A percentile compares a stretch with the other conserved stretches of the same genome.
These are phyloP conservation scores for Alligator sinensis DNA, from an alignment of 2,113 vertebrate genomes.

Conservation along the genomic window DNA sequence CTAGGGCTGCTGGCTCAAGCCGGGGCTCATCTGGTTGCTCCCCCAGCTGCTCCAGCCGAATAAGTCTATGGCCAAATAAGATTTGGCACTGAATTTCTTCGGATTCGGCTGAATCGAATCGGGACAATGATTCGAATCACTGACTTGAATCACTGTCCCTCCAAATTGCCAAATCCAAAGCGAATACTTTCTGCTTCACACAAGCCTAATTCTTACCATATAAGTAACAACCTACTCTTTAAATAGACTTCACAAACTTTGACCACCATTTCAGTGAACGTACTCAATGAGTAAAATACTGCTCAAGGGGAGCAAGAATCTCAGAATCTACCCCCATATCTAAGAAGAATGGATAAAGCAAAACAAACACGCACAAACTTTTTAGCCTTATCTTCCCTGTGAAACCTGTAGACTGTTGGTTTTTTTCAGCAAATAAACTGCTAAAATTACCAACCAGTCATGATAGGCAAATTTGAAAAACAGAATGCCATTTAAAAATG, in stretches of 20 bases:
- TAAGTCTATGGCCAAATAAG: no score
- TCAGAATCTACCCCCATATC: neutral
- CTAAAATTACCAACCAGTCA: neutral
- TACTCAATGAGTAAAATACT: neutral
- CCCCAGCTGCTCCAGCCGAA: no score
- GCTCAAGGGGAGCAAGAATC: neutral
- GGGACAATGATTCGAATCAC: no score
- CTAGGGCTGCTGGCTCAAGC: no score
- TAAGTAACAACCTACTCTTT: neutral
- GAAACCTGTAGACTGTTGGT: neutral
- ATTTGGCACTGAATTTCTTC: no score
- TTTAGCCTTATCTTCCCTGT: neutral
- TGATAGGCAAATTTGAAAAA: neutral
- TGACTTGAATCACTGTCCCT: no score
- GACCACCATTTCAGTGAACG: neutral
- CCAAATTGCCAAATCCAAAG: no score
- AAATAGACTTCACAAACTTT: neutral
- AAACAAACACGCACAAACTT: neutral
- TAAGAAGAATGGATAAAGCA: neutral
- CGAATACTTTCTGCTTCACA: no score
- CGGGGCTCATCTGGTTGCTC: no score
- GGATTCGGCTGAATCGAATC: no score
- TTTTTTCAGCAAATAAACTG: neutral
- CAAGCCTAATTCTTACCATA: no score
- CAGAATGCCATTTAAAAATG: neutral